These are phyloP conservation scores for Chrysoperla carnea DNA, from an alignment of 1,140 invertebrate genomes.

Conservation along the genomic window DNA sequence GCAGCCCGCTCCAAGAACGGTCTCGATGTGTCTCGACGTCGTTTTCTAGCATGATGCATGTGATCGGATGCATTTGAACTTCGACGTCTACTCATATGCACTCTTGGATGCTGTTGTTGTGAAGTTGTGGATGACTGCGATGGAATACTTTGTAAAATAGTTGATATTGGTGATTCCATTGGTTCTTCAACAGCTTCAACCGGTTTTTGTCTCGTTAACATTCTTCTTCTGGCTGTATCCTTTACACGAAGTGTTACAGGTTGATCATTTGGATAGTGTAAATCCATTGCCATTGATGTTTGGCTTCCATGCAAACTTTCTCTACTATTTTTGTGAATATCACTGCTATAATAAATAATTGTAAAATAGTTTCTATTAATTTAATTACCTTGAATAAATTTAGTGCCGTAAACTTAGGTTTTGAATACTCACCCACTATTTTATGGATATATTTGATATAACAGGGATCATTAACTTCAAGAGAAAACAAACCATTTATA, in stretches of 20 bases:
- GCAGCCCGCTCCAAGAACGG: slow-evolving; percentile 16
- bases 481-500: no score
- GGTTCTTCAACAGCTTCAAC: slow-evolving; percentile 43
- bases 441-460: not conserved
- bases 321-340: slow-evolving; percentile 24
- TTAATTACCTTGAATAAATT: slow-evolving; percentile 17
- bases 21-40: slow-evolving; percentile 13
- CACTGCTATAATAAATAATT: slow-evolving; percentile 13
- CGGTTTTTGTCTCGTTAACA: slow-evolving; percentile 56
- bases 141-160: not conserved
- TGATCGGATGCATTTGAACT: slow-evolving; percentile 22
- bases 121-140: slow-evolving; percentile 3
- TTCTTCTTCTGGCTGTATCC: slow-evolving; percentile 37
- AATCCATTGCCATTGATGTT: slow-evolving; percentile 47
- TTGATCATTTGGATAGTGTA: slow-evolving; percentile 50
- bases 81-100: slow-evolving; percentile 9
- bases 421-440: not conserved
- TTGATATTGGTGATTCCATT: slow-evolving; percentile 3
- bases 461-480: no score
- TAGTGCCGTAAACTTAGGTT: slow-evolving; percentile 5
- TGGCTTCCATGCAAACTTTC: slow-evolving; percentile 32
- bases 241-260: slow-evolving; percentile 47
- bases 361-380: not conserved
- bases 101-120: slow-evolving; percentile 3
- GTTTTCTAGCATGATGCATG: slow-evolving; percentile 13